Percentiles rank a stretch among this genome's conserved stretches.
Evolutionary conservation across 2,888 invertebrate genomes (phyloP).

Genomic region (Lomographa bimaculata): DNA sequence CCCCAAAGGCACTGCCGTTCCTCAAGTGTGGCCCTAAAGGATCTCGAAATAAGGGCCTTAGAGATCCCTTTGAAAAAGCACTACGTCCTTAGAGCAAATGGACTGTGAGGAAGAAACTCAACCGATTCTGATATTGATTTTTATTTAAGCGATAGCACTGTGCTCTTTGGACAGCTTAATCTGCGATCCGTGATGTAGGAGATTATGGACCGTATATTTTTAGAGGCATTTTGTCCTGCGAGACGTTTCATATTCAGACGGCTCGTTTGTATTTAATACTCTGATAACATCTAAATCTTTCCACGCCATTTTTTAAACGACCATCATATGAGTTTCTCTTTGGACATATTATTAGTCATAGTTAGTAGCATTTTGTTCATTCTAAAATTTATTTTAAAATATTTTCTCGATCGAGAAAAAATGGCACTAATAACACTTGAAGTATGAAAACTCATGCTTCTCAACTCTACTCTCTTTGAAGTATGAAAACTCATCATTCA

Average conservation of each 20-base stretch:
- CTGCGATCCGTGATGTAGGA: slow-evolving; percentile 45
- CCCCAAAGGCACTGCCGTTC: slow-evolving; percentile 69
- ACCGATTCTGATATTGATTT: slow-evolving; percentile 79
- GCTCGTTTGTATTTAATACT: slow-evolving; percentile 34
- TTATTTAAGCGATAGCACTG: slow-evolving; percentile 68
- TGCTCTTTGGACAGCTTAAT: slow-evolving; percentile 45
- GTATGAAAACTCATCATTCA: too few species aligned
- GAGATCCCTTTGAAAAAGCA: slow-evolving; percentile 74
- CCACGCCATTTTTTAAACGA: too few species aligned
- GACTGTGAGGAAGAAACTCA: slow-evolving; percentile 77
- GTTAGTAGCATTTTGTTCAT: too few species aligned
- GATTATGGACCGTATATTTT: slow-evolving; percentile 37
- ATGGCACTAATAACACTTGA: too few species aligned
- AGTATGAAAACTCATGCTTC: too few species aligned
- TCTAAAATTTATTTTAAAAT: too few species aligned
- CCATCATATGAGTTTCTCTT: too few species aligned
- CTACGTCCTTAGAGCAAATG: slow-evolving; percentile 77
- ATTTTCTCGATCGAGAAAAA: too few species aligned
- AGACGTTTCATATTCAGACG: slow-evolving; percentile 30
- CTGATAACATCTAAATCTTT: too few species aligned
- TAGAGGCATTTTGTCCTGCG: slow-evolving; percentile 32
- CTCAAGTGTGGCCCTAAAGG: slow-evolving; percentile 80
- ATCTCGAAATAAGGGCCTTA: slow-evolving; percentile 75
- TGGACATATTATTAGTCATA: too few species aligned
- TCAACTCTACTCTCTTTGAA: too few species aligned